Base-by-base conservation (phyloP, 1,140 invertebrate species). In the Pseudoatta argentina region DNA sequence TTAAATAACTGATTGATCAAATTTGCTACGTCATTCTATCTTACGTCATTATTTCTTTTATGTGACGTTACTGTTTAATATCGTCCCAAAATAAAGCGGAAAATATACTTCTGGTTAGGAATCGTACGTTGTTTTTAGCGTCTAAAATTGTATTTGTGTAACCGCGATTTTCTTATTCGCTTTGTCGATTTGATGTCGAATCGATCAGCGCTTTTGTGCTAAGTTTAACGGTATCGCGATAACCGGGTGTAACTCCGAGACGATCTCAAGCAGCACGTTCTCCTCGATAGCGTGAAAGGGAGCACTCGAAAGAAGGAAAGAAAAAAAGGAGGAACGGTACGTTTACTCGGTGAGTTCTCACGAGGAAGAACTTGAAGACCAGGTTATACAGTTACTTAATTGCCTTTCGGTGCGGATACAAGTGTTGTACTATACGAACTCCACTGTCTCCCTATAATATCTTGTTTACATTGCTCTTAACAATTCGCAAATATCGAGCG, bases 301-400 rank as follows among this genome's bases (percentile, higher is more conserved):
- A 85, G 21, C 59, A 48, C 48, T n/a, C 34, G 72, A 64, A 24
- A 53, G 79, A 71, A 57, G 27, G 44, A 53, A 57, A 27, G 72
- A 64, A 48, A 69, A 76, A 66, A 30, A 76, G 75, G 18, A 81
- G 44, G 34, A 63, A 86, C 55, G 75, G 85, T 67, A 16, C 18
- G 44, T 10, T 39, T 39, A 53, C 21, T 48, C 53, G 57, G 30
- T 21, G 73, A 76, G 21, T 53, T 85, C 69, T 69, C 79, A 66
- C 71, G 57, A 64, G 67, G 30, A 81, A 81, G 59, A 89, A 82
- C 53, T 86, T 57, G 85, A 63, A 73, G 48, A 64, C 81, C 81
- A 24, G 44, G 34, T 66, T 86, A 91, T 94, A 94, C 93, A 94
- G 93, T 94, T 94, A 94, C 69, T 93, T 93, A 93, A 94, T 94